Percentiles rank a stretch among this genome's conserved stretches.
Evolutionary conservation across 2,113 vertebrate genomes (phyloP).

Genomic region (Ochotona princeps): DNA sequence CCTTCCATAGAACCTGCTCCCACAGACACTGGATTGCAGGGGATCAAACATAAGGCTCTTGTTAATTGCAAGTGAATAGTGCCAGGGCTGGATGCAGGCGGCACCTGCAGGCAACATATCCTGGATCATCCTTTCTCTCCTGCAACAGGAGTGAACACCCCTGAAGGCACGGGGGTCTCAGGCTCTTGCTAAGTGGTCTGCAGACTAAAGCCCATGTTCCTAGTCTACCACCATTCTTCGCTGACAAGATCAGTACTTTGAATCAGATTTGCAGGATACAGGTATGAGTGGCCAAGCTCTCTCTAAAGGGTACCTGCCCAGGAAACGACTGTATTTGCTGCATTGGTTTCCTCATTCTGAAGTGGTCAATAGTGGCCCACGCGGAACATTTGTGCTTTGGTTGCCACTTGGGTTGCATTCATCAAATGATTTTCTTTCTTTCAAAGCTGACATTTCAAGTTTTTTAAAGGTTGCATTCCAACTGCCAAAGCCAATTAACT

Average conservation of each 20-base stretch:
- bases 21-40: slow-evolving; percentile 74
- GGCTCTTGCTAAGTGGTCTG: slow-evolving; percentile 2
- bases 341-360: slow-evolving; percentile 72
- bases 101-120: slow-evolving; percentile 80
- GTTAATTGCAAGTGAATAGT: slow-evolving; percentile 86
- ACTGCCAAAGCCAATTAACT: slow-evolving; percentile 81
- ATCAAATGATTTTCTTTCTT: slow-evolving; percentile 74
- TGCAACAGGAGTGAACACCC: background rate
- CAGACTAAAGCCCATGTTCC: slow-evolving; percentile 34
- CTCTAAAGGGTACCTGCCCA: slow-evolving; percentile 56
- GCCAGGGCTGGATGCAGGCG: slow-evolving; percentile 84
- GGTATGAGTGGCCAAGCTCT: slow-evolving; percentile 71
- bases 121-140: slow-evolving; percentile 44
- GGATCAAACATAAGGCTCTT: slow-evolving; percentile 85
- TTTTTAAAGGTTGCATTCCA: slow-evolving; percentile 77
- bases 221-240: slow-evolving; percentile 52
- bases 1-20: slow-evolving; percentile 80
- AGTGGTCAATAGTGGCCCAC: slow-evolving; percentile 68
- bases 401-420: slow-evolving; percentile 79
- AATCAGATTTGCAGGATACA: slow-evolving; percentile 63
- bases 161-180: slow-evolving; percentile 42
- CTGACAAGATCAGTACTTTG: slow-evolving; percentile 65
- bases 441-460: slow-evolving; percentile 79
- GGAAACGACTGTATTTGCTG: slow-evolving; percentile 69
- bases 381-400: slow-evolving; percentile 81